These are phyloP conservation scores for Pelecanus crispus DNA, from an alignment of 2,113 vertebrate genomes.

Conservation along the genomic window DNA sequence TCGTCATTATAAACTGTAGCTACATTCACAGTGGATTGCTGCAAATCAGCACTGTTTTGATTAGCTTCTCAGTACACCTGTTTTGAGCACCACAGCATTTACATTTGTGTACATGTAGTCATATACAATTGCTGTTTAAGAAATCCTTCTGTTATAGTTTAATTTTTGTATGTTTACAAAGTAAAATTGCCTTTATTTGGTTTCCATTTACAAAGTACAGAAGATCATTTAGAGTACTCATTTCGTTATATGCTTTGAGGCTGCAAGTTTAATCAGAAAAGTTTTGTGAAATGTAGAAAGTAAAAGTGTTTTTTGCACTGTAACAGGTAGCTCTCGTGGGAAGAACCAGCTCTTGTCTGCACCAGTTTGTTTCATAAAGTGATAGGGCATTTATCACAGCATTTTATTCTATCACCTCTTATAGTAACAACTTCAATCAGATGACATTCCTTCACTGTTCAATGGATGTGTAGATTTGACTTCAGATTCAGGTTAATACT, in stretches of 20 bases:
- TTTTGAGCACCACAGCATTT: neutral
- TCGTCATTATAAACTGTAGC: neutral
- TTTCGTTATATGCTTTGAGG: neutral
- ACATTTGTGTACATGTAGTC: neutral
- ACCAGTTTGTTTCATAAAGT: rapidly evolving
- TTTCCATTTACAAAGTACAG: neutral
- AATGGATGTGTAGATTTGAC: neutral
- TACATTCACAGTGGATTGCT: neutral
- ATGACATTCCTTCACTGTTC: neutral
- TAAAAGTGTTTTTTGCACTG: neutral
- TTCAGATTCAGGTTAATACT: neutral
- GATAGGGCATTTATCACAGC: neutral
- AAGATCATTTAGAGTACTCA: neutral
- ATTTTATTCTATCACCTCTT: neutral
- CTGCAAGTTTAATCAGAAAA: neutral
- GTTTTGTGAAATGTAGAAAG: neutral
- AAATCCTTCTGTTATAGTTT: neutral
- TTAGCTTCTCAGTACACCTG: neutral
- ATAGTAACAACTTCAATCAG: neutral
- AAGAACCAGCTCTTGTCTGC: neutral
- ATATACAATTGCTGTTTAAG: neutral
- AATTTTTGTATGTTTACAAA: neutral
- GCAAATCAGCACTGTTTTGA: neutral
- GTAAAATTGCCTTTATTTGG: neutral
- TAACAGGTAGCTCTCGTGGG: neutral